Evolutionary conservation across 2,888 invertebrate species (phyloP).

Genomic region (Synergus japonicus): DNA sequence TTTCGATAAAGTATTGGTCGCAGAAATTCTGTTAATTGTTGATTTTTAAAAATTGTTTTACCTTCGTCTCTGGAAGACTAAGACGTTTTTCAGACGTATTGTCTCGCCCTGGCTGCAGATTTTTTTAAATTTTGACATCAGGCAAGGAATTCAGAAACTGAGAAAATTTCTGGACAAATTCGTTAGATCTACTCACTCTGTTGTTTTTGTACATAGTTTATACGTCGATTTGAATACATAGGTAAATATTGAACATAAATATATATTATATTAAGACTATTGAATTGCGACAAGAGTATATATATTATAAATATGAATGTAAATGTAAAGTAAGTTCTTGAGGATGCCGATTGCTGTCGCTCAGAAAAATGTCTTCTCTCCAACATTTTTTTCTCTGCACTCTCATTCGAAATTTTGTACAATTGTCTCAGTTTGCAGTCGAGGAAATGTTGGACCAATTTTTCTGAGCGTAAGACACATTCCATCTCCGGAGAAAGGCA

Average conservation of each 20-base stretch:
- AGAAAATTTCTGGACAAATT: constrained; percentile 4
- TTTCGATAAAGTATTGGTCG: background rate
- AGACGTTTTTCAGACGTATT: background rate
- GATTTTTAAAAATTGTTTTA: constrained; percentile 16
- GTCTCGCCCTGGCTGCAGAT: background rate
- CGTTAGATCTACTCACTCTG: constrained; percentile 31
- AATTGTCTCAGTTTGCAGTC: background rate
- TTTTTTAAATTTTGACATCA: constrained; percentile 4
- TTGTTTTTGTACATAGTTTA: constrained; percentile 41
- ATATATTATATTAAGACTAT: constrained; percentile 55
- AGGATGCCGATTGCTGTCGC: constrained; percentile 19
- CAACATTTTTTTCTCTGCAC: background rate
- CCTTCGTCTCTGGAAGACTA: background rate
- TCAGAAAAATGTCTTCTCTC: constrained; percentile 19
- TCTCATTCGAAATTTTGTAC: background rate
- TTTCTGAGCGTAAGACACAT: constrained; percentile 29
- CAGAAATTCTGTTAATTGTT: constrained; percentile 29
- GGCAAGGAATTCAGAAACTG: constrained; percentile 25
- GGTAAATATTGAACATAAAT: constrained; percentile 42
- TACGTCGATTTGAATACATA: constrained; percentile 32
- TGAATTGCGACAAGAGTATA: constrained; percentile 56
- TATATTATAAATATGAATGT: constrained; percentile 58
- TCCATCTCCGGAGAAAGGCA: constrained; percentile 10
- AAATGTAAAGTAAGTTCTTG: constrained; percentile 53
- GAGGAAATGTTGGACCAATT: background rate